A percentile compares a stretch with the other conserved stretches of the same genome.
Conservation (phyloP, 2,797 vertebrate species). For the Anabacerthia variegaticeps region DNA sequence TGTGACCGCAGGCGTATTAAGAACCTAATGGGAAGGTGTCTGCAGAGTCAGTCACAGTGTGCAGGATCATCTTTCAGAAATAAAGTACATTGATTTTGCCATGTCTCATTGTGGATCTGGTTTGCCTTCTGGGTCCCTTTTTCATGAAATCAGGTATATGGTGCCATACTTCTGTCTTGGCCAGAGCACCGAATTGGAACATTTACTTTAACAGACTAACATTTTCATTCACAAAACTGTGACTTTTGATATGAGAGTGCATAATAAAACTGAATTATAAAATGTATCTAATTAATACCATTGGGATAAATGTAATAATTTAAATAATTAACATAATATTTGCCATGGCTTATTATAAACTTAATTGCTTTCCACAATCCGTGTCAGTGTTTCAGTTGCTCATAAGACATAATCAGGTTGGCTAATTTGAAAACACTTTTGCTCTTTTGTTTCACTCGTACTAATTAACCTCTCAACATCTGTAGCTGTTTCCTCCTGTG, state of each 20-base stretch:
- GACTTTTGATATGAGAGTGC: not conserved
- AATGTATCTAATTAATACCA: not conserved
- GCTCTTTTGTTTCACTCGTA: not conserved
- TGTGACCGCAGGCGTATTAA: not conserved
- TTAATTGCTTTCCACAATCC: not conserved
- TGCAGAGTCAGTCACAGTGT: not conserved
- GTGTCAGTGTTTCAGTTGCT: not conserved
- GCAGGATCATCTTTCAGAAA: not conserved
- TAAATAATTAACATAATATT: not conserved
- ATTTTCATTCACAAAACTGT: not conserved
- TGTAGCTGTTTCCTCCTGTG: not conserved
- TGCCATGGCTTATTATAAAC: not conserved
- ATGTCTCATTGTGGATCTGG: not conserved
- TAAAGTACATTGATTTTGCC: not conserved
- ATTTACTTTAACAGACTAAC: not conserved
- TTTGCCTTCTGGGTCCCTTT: not conserved
- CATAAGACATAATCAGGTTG: not conserved
- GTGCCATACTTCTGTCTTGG: not conserved
- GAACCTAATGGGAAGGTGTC: not conserved
- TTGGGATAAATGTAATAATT: not conserved
- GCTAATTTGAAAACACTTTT: not conserved
- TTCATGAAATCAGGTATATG: not conserved
- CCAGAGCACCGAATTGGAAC: not conserved
- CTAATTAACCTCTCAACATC: conserved; percentile 50
- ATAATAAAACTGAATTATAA: not conserved